Evolutionary conservation across 1,140 invertebrate species (phyloP), one percentile per base, ranked within the genome.

Genomic region (Planococcus citri): DNA sequence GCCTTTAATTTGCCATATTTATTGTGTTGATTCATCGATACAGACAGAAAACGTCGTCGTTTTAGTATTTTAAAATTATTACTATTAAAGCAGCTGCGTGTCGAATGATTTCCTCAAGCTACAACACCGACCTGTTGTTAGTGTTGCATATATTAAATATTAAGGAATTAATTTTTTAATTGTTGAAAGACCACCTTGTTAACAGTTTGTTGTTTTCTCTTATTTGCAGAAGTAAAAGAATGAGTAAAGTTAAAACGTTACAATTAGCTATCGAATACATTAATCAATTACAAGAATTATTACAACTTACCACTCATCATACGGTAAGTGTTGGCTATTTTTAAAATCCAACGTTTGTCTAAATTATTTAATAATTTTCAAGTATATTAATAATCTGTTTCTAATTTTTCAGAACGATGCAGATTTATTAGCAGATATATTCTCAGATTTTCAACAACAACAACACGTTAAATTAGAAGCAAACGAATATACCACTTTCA

Each of bases 211-310:
- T 38, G 12, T 24, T 24, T 9, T 67, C 27, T 64, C 10, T 27
- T 17, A 57, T 27, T 71, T 70, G 25, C 73, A 79, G 79, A 61
- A 77, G 78, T 21, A 80, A 80, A 72, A 70, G 79, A 10, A 74
- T 78, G 24, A 78, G 80, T 70, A 81, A 81, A 74, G 79, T 81
- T 33, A 80, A 80, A 69, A 81, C 79, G 20, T 72, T 81, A 25
- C 75, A 79, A 71, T 75, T 76, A 68, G 79, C 79, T 25, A 79
- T 79, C 58, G 77, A 79, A 70, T 80, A 81, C 68, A 81, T 82
- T 41, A 76, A 76, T 41, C 73, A 75, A 33, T 73, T 82, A 21
- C 75, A 80, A 70, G 71, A 76, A 17, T 70, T 79, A 4, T 69
- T 79, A 27, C 70, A 73, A 1, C 20, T 71, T 33, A 71, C 38